Base-by-base conservation (phyloP, 2,888 invertebrate species). In the Drosophila lutescens region DNA sequence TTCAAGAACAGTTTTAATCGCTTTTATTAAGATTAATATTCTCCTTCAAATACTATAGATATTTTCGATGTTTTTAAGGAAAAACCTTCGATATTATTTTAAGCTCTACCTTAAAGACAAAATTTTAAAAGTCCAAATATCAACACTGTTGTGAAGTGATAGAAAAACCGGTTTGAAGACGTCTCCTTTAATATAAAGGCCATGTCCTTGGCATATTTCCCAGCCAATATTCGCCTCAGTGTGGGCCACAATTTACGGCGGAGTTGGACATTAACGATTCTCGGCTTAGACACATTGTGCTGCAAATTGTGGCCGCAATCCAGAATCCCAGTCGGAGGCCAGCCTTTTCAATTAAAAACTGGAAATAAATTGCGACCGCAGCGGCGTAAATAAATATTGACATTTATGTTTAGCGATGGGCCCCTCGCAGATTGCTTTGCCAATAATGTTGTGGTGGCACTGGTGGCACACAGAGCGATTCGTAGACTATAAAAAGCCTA, bases 351-450 rank as follows among this genome's bases (percentile, higher is more conserved):
- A 76, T 76, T 76, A 76, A 71, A 63, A 69, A 59, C 62, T 69
- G 58, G 59, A 61, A 62, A 74, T 71, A 75, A 78, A 68, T 74
- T 74, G 66, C 73, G 41, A 59, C 67, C 74, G 47, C 74, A 63
- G 51, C 50, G 55, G 61, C 71, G 77, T 84, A 77, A 84, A 74
- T 70, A 70, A 78, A 80, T 85, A 80, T 86, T 88, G 87, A 78
- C 82, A 70, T 86, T 88, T 80, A 84, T 78, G 75, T 72, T 86
- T 84, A 73, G 67, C 83, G 44, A 44, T 23, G 26, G 46, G 46
- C 36, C 54, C 51, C 41, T 46, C 50, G 50, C 34, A 44, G 57
- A 50, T 57, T 56, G 59, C 57, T 53, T 60, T 47, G 56, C 30
- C 60, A 62, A 79, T 58, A 69, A 60, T 57, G 76, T 72, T 34